Evolutionary conservation across 2,113 vertebrate genomes (phyloP), one percentile per base, ranked within the genome.

Genomic region (Chaenocephalus aceratus): DNA sequence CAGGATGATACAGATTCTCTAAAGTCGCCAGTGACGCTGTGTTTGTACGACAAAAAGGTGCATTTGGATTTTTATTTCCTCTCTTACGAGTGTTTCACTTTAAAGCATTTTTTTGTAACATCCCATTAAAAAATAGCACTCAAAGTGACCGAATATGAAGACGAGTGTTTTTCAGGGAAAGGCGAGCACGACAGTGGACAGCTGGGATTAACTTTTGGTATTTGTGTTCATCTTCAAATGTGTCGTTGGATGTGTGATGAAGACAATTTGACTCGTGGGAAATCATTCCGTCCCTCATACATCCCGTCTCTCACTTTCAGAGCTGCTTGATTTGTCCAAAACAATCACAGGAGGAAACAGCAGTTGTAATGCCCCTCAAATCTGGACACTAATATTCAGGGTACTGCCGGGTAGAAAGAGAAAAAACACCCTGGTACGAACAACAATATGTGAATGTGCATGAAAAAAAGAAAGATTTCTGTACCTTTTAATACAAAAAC

Each of bases 341-440:
- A 91, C 80, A 86, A 91, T 90, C 87, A 88, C 89, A 87, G 87
- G 93, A 94, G 93, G 92, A 94, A 94, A 93, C 90, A 91, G 87
- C 86, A 86, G 75, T 72, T 91, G 78, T 83, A 86, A 93, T 92
- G 93, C 91, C 92, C 87, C 92, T 92, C 70, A 80, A 86, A 93
- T 85, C 75, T 83, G 86, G 89, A 92, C 90, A 88, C 79, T 64
- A 73, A 87, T 74, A 82, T 80, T 88, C 67, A 16, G 86, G 85
- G 75, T 72, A 75, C 58, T 79, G 75, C 84, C 66, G 78, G 77
- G 84, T 85, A 51, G 36, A 76, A 56, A 52, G 52, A 51, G 5
- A 51, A 41, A 44, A 54, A 30, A 30, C 3, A 41, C 41, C 45
- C 77, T 87, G 76, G 81, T 85, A 82, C 70, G 14, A 76, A 89